Evolutionary conservation across 2,888 invertebrate species (phyloP), one percentile per base, ranked within the genome.

Genomic region (Odontocolon sp.): DNA sequence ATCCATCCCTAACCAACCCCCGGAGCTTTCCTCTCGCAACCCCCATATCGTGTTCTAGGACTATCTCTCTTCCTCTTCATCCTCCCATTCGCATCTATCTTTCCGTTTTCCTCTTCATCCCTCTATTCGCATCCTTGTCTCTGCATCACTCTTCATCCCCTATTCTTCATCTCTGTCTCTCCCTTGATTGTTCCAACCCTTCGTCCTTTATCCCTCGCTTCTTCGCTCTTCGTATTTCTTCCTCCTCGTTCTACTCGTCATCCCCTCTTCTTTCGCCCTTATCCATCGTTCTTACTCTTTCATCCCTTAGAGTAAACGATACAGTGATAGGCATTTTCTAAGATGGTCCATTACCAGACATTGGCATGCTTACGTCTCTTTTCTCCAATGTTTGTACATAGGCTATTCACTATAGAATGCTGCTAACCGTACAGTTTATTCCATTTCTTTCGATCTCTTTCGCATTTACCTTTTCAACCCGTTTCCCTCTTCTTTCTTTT

Each of bases 211-310:
- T 23, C 23, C 40, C 23, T 21, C 11, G 26, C 6, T 14, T 11
- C 38, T 23, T 18, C 31, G 3, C 31, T 16, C 8, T 16, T 31
- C 31, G 40, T 40, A n/a, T 16, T 16, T 16, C 54, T 33, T 42
- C 28, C 28, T 2, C 9, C 9, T 31, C 40, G 28, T 16, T 66
- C 38, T n/a, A n/a, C n/a, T 69, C 16, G 56, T 54, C 68, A 67
- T 76, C 81, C 82, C 81, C 79, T 80, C 71, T 70, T 78, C 77
- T 52, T 69, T 50, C 75, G 31, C 56, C 14, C 69, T 66, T 56
- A 74, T 67, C 64, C 54, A 75, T 47, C 71, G 38, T 72, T 75
- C 71, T 28, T 36, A 1, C 31, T 14, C 54, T 16, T 8, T n/a
- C 28, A 11, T 11, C 59, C 40, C 69, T 66, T n/a, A n/a, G n/a